A percentile compares a stretch with the other conserved stretches of the same genome.
phyloP scores from a whole-genome alignment of 2,888 invertebrate species.

The Sesia bembeciformis region DNA sequence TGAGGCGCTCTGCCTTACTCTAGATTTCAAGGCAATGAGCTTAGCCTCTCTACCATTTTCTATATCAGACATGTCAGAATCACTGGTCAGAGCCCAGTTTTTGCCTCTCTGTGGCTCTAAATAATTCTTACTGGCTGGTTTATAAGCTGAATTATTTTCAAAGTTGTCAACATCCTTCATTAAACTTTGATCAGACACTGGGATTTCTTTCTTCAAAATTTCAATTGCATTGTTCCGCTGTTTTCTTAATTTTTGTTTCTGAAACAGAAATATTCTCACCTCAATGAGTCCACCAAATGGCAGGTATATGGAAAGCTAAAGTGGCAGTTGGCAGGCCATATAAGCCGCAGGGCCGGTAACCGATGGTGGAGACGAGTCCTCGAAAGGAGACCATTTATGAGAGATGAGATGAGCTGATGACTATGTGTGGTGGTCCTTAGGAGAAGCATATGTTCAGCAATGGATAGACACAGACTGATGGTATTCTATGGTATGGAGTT shows the following conservation, averaged over 20 bases:
- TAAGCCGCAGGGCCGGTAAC: no score
- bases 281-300: not conserved
- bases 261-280: conserved; percentile 9
- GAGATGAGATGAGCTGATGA: no score
- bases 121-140: conserved; percentile 47
- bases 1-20: conserved; percentile 80
- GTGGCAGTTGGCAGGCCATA: no score
- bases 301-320: no score
- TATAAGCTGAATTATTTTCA: conserved; percentile 50
- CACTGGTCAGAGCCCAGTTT: conserved; percentile 71
- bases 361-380: no score
- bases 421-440: no score
- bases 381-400: no score
- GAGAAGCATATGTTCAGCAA: no score
- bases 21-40: conserved; percentile 65
- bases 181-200: conserved; percentile 53
- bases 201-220: conserved; percentile 60
- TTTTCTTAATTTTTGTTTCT: conserved; percentile 67
- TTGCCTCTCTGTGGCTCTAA: conserved; percentile 42
- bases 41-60: conserved; percentile 71
- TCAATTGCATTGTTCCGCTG: conserved; percentile 63
- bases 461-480: no score
- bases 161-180: conserved; percentile 58
- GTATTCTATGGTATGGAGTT: no score
- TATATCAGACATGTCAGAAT: conserved; percentile 80